Conservation (phyloP, 2,888 invertebrate species). For the Monopis laevigella region DNA sequence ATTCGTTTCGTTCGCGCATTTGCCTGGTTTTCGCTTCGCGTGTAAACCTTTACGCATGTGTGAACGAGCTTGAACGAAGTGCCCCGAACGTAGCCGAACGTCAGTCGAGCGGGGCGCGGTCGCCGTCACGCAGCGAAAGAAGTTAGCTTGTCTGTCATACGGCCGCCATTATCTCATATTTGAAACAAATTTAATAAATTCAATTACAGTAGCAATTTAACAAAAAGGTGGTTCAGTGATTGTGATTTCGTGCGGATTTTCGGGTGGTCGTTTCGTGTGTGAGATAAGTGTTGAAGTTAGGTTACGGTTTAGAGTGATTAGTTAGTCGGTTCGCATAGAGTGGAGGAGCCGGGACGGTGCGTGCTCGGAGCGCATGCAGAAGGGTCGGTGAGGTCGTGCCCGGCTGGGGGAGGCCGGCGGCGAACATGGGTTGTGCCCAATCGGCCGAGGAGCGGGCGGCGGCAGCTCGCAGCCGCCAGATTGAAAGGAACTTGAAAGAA, state of each 20-base stretch:
- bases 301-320: constrained; percentile 49
- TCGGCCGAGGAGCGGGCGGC: constrained; percentile 99
- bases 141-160: constrained; percentile 65
- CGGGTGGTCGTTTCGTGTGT: neutral
- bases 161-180: constrained; percentile 71
- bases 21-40: constrained; percentile 4
- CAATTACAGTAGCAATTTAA: constrained; percentile 45
- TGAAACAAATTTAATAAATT: constrained; percentile 61
- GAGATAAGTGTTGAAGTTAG: constrained; percentile 55
- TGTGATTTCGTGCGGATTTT: neutral
- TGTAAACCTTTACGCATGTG: constrained; percentile 53
- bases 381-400: constrained; percentile 71
- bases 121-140: constrained; percentile 61
- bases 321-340: constrained; percentile 43
- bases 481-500: constrained; percentile 98
- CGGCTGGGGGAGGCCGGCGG: constrained; percentile 62
- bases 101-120: constrained; percentile 70
- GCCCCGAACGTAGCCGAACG: constrained; percentile 58
- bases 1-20: constrained; percentile 1
- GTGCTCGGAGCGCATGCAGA: constrained; percentile 62
- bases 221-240: neutral
- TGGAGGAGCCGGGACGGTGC: constrained; percentile 52
- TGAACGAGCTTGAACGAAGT: constrained; percentile 59
- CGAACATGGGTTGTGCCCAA: constrained; percentile 97
- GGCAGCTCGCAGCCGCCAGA: constrained; percentile 95